phyloP scores from a whole-genome alignment of 1,140 invertebrate genomes.

The Atta cephalotes region DNA sequence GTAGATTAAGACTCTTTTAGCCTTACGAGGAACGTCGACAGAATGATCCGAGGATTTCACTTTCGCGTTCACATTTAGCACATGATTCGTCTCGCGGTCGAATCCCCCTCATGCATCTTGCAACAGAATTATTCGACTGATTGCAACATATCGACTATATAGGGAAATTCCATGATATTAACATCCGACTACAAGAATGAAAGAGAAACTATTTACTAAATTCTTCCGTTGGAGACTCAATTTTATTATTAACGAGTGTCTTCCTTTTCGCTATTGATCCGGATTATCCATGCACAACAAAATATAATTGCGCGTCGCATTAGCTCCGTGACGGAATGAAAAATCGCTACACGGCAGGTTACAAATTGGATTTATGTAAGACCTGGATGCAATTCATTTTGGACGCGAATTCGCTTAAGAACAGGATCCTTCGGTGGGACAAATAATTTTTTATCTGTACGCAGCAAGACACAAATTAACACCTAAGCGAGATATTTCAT shows the following conservation, averaged over 20 bases:
- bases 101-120: slow-evolving; percentile 2
- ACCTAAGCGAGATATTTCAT: neutral
- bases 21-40: slow-evolving; percentile 11
- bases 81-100: slow-evolving; percentile 13
- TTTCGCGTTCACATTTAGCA: slow-evolving; percentile 53
- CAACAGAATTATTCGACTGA: slow-evolving; percentile 35
- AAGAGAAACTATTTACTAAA: neutral
- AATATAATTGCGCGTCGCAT: slow-evolving; percentile 46
- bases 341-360: slow-evolving; percentile 40
- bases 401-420: neutral
- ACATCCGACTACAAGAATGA: neutral
- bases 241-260: slow-evolving; percentile 14
- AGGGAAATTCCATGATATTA: slow-evolving; percentile 32
- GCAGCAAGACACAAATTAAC: neutral
- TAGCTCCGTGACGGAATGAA: slow-evolving; percentile 28
- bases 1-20: neutral
- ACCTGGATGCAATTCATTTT: slow-evolving; percentile 13
- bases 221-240: neutral
- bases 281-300: neutral
- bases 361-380: slow-evolving; percentile 60
- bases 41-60: slow-evolving; percentile 61
- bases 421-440: slow-evolving; percentile 4
- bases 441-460: slow-evolving; percentile 51
- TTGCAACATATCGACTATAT: slow-evolving; percentile 8
- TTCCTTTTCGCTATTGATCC: slow-evolving; percentile 3